Evolutionary conservation across 1,140 invertebrate species (phyloP).

Genomic region (Dinoponera quadriceps): DNA sequence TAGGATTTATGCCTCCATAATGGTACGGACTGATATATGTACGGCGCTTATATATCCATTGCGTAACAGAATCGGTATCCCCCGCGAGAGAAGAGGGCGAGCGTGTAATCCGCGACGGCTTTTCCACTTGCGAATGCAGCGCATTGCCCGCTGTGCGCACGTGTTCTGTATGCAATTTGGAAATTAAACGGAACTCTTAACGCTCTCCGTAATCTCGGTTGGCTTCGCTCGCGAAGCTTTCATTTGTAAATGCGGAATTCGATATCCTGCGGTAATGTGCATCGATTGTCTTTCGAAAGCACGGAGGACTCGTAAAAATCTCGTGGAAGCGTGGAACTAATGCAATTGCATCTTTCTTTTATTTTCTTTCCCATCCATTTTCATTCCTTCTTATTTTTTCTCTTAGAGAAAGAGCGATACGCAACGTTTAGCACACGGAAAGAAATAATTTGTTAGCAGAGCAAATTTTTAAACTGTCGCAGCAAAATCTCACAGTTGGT

Average conservation of each 20-base stretch:
- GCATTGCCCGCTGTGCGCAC: background rate
- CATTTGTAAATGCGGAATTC: background rate
- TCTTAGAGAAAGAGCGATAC: too few relatives aligned
- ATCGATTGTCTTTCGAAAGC: too few relatives aligned
- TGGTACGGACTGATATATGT: conserved; percentile 35
- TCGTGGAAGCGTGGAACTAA: too few relatives aligned
- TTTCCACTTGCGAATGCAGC: background rate
- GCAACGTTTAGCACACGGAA: too few relatives aligned
- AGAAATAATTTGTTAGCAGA: background rate
- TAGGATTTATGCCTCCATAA: conserved; percentile 47
- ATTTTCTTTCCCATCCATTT: too few relatives aligned
- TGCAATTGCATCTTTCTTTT: too few relatives aligned
- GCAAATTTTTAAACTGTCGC: background rate
- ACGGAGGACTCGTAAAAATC: too few relatives aligned
- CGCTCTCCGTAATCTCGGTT: background rate
- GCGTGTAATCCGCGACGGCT: background rate
- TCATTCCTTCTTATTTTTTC: too few relatives aligned
- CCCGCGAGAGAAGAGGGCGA: background rate
- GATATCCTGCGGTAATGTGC: background rate
- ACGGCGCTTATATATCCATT: background rate
- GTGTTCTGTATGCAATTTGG: background rate
- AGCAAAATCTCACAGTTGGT: too few relatives aligned
- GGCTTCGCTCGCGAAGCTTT: background rate
- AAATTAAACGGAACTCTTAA: conserved; percentile 6
- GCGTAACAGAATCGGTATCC: background rate